Conservation (phyloP, 2,797 vertebrate species). For the Poecilia gillii region DNA sequence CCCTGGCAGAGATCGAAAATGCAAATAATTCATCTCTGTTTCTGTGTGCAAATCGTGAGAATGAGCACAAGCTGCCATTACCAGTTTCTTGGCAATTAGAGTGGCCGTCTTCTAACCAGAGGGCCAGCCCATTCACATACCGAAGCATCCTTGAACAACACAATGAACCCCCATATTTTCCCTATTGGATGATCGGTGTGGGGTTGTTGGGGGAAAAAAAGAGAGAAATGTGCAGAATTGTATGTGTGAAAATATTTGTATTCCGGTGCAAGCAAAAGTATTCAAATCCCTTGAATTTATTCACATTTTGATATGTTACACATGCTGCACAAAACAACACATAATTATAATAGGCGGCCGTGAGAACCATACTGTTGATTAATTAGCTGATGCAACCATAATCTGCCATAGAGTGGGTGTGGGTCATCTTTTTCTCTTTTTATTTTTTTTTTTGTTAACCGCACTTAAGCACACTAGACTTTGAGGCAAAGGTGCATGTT, state of each 20-base stretch:
- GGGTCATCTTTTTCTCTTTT: no score
- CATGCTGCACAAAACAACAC: background rate
- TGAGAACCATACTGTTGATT: no score
- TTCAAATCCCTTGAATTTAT: background rate
- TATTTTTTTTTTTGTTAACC: no score
- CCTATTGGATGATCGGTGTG: background rate
- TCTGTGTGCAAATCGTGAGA: slow-evolving; percentile 38
- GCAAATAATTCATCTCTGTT: slow-evolving; percentile 52
- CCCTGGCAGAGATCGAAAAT: slow-evolving; percentile 45
- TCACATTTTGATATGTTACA: background rate
- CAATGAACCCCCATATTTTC: background rate
- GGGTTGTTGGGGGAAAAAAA: background rate
- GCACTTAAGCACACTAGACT: no score
- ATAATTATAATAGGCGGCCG: background rate
- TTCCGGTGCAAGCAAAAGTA: background rate
- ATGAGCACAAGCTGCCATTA: slow-evolving; percentile 55
- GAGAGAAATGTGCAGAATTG: slow-evolving; percentile 12
- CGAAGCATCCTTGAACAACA: background rate
- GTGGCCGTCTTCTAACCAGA: background rate
- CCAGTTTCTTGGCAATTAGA: slow-evolving; percentile 14
- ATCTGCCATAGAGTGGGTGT: no score
- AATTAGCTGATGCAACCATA: no score
- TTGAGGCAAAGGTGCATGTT: no score
- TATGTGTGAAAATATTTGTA: background rate
- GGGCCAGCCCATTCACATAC: background rate